phyloP scores from a whole-genome alignment of 1,140 invertebrate species.

The Neodiprion pinetum region DNA sequence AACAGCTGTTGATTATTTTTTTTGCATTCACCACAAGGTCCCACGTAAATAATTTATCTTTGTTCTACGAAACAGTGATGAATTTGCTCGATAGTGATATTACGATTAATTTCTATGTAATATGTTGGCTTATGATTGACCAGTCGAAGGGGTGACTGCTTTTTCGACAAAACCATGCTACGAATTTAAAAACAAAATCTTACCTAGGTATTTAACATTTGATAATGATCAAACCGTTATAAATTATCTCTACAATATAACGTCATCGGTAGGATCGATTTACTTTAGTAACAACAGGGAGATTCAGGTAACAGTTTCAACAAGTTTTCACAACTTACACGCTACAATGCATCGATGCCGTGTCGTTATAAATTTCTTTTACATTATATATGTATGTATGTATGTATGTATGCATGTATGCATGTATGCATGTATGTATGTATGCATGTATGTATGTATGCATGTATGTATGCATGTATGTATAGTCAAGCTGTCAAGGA shows the following conservation, averaged over 20 bases:
- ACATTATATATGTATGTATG: background rate
- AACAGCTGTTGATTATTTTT: background rate
- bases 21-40: background rate
- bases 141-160: too few relatives aligned
- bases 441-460: too few relatives aligned
- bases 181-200: background rate
- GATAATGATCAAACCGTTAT: background rate
- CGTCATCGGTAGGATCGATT: background rate
- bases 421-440: too few relatives aligned
- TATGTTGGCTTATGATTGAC: too few relatives aligned
- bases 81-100: background rate
- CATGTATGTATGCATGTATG: too few relatives aligned
- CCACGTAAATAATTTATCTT: background rate
- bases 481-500: too few relatives aligned
- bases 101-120: too few relatives aligned
- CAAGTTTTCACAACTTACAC: conserved; percentile 26
- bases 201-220: background rate
- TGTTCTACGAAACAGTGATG: background rate
- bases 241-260: background rate
- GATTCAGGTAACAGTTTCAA: conserved; percentile 47
- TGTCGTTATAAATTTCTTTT: background rate
- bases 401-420: background rate
- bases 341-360: background rate
- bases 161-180: background rate
- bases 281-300: conserved; percentile 33